Evolutionary conservation across 2,797 vertebrate species (phyloP).

Genomic region (Girardinus metallicus): DNA sequence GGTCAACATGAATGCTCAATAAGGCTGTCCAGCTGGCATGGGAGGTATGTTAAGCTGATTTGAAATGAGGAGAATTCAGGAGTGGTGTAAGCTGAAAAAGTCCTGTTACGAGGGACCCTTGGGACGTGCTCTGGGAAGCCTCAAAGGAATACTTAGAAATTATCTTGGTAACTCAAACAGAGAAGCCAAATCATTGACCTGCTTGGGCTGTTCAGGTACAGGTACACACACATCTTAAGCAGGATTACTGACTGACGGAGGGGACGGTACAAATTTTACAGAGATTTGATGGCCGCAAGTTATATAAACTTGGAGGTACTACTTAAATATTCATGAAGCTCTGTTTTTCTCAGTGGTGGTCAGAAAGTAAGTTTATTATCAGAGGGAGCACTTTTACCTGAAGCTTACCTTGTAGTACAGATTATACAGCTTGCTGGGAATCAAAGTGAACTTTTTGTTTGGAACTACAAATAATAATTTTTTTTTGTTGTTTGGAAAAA

Average conservation of each 20-base stretch:
- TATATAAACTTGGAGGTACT: constrained; percentile 25
- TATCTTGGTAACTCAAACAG: constrained; percentile 28
- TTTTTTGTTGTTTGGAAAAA: background rate
- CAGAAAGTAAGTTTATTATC: constrained; percentile 53
- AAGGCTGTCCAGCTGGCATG: constrained; percentile 24
- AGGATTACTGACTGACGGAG: constrained; percentile 28
- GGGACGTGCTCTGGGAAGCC: constrained; percentile 18
- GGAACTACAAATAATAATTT: background rate
- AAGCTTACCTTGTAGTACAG: constrained; percentile 40
- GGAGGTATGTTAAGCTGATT: constrained; percentile 15
- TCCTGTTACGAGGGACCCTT: constrained; percentile 13
- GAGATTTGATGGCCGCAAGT: constrained; percentile 24
- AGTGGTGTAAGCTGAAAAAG: constrained; percentile 26
- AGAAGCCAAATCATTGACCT: constrained; percentile 39
- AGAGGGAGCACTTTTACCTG: constrained; percentile 47
- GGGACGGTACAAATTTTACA: constrained; percentile 20
- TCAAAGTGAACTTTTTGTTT: background rate
- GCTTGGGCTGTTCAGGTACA: constrained; percentile 26
- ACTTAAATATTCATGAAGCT: constrained; percentile 26
- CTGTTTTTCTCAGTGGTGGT: constrained; percentile 38
- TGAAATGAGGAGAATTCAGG: constrained; percentile 33
- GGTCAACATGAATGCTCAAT: constrained; percentile 28
- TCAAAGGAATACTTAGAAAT: constrained; percentile 29
- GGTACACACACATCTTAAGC: constrained; percentile 22
- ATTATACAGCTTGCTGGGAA: constrained; percentile 22